Evolutionary conservation across 1,140 invertebrate genomes (phyloP).

Genomic region (Probaryconus sp.): DNA sequence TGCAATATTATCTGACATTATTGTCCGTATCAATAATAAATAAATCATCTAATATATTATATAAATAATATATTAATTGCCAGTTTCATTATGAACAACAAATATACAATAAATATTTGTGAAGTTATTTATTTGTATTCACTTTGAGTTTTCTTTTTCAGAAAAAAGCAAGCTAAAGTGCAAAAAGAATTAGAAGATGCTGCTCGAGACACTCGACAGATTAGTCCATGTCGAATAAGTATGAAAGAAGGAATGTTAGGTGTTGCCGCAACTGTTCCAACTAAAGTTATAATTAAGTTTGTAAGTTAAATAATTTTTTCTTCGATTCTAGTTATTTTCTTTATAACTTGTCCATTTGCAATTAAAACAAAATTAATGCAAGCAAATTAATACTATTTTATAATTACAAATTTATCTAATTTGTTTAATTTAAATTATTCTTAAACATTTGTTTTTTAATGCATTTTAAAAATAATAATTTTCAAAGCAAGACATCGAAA

Average conservation of each 20-base stretch:
- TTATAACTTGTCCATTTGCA: conserved; percentile 8
- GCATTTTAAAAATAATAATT: too few relatives aligned
- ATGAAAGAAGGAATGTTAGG: conserved; percentile 72
- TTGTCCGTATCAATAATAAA: neutral
- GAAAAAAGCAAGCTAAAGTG: conserved; percentile 91
- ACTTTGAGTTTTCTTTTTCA: conserved; percentile 76
- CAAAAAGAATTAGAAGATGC: conserved; percentile 95
- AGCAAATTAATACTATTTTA: too few relatives aligned
- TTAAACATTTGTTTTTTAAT: too few relatives aligned
- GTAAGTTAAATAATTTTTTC: too few relatives aligned
- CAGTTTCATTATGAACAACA: neutral
- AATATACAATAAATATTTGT: neutral
- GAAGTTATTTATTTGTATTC: neutral
- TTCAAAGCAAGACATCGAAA: too few relatives aligned
- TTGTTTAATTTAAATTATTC: too few relatives aligned
- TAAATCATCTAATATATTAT: neutral
- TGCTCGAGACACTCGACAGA: conserved; percentile 82
- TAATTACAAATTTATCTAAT: too few relatives aligned
- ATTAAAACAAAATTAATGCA: too few relatives aligned
- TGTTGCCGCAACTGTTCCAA: conserved; percentile 83
- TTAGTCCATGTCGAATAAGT: conserved; percentile 78
- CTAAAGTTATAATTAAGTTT: conserved; percentile 85
- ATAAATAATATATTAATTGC: neutral
- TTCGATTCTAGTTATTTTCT: conserved; percentile 3
- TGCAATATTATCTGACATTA: conserved; percentile 2